Base-by-base conservation (phyloP, 2,888 invertebrate genomes). In the Campoplex nolae region DNA sequence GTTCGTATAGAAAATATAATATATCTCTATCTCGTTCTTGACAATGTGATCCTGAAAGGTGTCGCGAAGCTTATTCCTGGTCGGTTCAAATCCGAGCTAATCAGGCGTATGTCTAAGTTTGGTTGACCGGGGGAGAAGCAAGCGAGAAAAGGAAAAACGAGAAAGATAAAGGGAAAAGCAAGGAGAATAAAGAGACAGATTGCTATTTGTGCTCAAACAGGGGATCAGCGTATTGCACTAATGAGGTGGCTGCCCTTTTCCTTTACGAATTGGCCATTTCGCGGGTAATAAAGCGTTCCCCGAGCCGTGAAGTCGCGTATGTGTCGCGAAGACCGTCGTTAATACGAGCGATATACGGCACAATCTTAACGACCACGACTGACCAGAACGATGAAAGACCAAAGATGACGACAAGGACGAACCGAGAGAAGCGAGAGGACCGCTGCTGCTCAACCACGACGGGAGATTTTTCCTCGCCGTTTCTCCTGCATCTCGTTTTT, bases 181-280 rank as follows among this genome's bases (percentile, higher is more conserved):
- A 67, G 67, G 48, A 68, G 18, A 32, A 28, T 42, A 75, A 16
- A 68, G 71, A n/a, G 35, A 58, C 23, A 62, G 71, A 67, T 65
- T 67, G 77, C 56, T 58, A 71, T 62, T 54, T 78, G 65, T 28
- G 79, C 78, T 45, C 81, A 67, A 78, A 75, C 74, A 51, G 28
- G 67, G 77, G 68, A 42, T 73, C 79, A 68, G 80, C 79, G 51
- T 71, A 77, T 87, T 68, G 87, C 88, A 88, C 89, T 91, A 91
- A 92, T 91, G 92, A 91, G 91, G 92, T 91, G 90, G 90, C 91
- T 91, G 91, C 91, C 91, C 92, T 90, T 91, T 91, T 89, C 88
- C 86, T 89, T 81, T 88, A 84, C 90, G 90, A 91, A 91, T 91
- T 89, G 89, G 89, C 91, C 90, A 92, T 91, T 90, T 91, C 90